Evolutionary conservation across 2,888 invertebrate species (phyloP).

Genomic region (Caenorhabditis sinica): DNA sequence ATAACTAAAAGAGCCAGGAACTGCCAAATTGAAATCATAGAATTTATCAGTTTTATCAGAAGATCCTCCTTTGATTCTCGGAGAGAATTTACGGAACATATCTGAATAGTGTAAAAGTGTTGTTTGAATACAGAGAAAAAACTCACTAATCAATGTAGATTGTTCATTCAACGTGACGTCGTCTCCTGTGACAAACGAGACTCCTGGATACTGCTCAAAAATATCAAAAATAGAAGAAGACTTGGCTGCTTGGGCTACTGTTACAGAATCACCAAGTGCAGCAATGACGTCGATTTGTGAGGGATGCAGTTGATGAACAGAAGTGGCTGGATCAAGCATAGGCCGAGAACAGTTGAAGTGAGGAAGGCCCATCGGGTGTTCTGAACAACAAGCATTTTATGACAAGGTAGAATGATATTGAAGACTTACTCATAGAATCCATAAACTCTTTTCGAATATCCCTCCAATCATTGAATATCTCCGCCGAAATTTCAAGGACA

Average conservation of each 20-base stretch:
- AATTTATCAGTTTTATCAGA: constrained; percentile 39
- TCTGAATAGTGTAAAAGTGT: constrained; percentile 39
- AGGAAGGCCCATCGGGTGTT: constrained; percentile 55
- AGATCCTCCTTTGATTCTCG: constrained; percentile 49
- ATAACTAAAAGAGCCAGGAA: constrained; percentile 38
- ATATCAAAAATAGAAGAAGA: constrained; percentile 52
- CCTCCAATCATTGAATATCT: constrained; percentile 46
- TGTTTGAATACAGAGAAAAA: not conserved
- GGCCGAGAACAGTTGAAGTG: constrained; percentile 39
- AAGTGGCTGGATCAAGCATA: not conserved
- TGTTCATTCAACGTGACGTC: constrained; percentile 51
- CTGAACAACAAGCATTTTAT: constrained; percentile 18
- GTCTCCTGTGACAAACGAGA: constrained; percentile 65
- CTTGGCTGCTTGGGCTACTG: constrained; percentile 64
- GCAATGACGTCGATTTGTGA: constrained; percentile 64
- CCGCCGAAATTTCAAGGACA: constrained; percentile 15
- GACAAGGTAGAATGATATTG: not conserved
- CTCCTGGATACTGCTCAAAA: constrained; percentile 49
- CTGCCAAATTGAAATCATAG: constrained; percentile 61
- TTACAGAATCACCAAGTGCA: constrained; percentile 67
- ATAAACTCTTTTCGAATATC: constrained; percentile 23
- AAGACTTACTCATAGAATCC: constrained; percentile 42
- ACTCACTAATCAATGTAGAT: constrained; percentile 64
- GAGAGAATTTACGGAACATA: constrained; percentile 62
- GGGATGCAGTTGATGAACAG: constrained; percentile 64